Evolutionary conservation across 2,888 invertebrate species (phyloP).

Genomic region (Hedychridium roseum): DNA sequence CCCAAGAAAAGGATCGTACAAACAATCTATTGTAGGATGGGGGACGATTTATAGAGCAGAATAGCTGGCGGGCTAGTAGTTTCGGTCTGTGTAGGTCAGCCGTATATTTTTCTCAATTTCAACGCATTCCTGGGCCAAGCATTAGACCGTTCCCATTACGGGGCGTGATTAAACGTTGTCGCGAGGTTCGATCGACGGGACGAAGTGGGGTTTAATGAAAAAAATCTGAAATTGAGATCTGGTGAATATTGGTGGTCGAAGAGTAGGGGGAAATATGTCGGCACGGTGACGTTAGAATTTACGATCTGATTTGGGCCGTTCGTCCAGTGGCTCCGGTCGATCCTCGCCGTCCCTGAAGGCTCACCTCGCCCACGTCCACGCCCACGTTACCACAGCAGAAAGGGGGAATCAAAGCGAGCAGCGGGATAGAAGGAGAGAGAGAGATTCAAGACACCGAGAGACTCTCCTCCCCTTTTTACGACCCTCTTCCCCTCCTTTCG

Average conservation of each 20-base stretch:
- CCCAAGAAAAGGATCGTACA: no score
- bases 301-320: slow-evolving; percentile 27
- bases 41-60: no score
- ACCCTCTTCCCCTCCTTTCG: slow-evolving; percentile 18
- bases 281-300: slow-evolving; percentile 27
- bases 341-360: slow-evolving; percentile 42
- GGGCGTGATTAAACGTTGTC: no score
- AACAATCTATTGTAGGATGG: no score
- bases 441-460: not conserved
- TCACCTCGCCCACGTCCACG: slow-evolving; percentile 46
- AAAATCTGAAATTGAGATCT: not conserved
- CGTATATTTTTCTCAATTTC: no score
- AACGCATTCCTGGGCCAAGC: no score
- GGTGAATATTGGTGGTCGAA: slow-evolving; percentile 1
- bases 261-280: no score
- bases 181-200: slow-evolving; percentile 1
- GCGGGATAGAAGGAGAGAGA: not conserved
- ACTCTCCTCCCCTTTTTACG: slow-evolving; percentile 1
- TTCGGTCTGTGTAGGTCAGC: no score
- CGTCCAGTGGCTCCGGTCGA: slow-evolving; percentile 33
- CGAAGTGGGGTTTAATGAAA: slow-evolving; percentile 6
- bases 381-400: slow-evolving; percentile 33
- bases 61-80: no score
- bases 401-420: not conserved
- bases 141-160: no score